Base-by-base conservation (phyloP, 2,797 vertebrate species). In the Poeciliopsis gracilis region DNA sequence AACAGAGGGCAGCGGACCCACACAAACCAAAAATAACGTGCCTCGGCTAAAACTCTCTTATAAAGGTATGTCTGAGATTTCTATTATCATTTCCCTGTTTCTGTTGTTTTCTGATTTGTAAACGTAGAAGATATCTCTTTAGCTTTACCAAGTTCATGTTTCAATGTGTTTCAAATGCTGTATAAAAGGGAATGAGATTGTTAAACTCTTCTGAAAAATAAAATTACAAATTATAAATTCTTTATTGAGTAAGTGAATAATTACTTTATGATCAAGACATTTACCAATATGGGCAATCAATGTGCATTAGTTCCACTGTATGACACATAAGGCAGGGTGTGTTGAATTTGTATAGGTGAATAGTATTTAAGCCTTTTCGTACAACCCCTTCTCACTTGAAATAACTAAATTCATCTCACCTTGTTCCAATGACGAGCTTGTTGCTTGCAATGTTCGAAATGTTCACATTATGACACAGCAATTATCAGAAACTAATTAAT, bases 1-100 rank as follows among this genome's bases (percentile, higher is more conserved):
- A 84, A 91, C 75, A n/a, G 92, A 89, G 57, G 86, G 88, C 80
- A 87, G 91, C 43, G 88, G 89, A 94, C 95, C 95, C 90, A 96
- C 96, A 82, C 94, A 96, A 89, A 95, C 90, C 91, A 97, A 96
- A 94, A 97, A 93, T 94, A 98, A 97, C 46, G 95, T 97, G 81
- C 97, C 98, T 1, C 94, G 98, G 72, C 96, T 98, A 92, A 98
- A 96, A 95, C 96, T 98, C 73, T 97, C 97, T 51, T 98, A 97
- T 90, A 98, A 97, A 98, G 98, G 98, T 99, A 95, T 95, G 95
- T 90, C 90, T 82, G 36, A 72, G 45, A 57, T 45, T 84, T 80
- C 0, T 55, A 16, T 28, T 72, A 28, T 38, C 51, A 28, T 41
- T 79, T 6, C 23, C 43, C 11, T 41, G 3, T 67, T 66, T 71